Conservation (phyloP, 2,888 invertebrate genomes). For the Stegophylla sp. region DNA sequence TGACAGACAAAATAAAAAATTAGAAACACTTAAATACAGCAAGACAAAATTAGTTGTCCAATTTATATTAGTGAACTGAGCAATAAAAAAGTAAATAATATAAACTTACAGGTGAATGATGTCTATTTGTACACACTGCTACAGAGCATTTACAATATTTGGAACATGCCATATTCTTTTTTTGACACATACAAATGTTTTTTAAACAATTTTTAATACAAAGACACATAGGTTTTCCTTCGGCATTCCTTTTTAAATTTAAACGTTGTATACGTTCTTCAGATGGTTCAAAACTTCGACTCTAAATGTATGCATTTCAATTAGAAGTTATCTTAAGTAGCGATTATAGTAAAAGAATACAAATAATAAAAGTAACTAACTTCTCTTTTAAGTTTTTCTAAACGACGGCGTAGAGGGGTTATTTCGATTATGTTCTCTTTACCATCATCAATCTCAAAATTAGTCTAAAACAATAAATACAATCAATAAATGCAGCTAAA, state of each 20-base stretch:
- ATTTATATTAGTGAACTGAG: too few relatives aligned
- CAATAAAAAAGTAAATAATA: too few relatives aligned
- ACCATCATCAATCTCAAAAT: slow-evolving; percentile 4
- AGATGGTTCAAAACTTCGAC: slow-evolving; percentile 33
- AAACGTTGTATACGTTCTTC: slow-evolving; percentile 26
- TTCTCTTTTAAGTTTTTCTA: slow-evolving; percentile 48
- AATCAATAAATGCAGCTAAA: background rate
- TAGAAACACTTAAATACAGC: too few relatives aligned
- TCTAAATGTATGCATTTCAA: slow-evolving; percentile 12
- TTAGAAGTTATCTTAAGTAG: too few relatives aligned
- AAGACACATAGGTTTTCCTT: slow-evolving; percentile 43
- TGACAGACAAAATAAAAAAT: too few relatives aligned
- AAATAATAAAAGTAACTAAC: too few relatives aligned
- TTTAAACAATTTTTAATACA: slow-evolving; percentile 55
- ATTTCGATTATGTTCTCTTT: slow-evolving; percentile 41
- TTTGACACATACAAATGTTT: slow-evolving; percentile 56
- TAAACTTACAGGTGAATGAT: slow-evolving; percentile 42
- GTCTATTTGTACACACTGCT: slow-evolving; percentile 40
- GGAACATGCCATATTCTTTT: slow-evolving; percentile 47
- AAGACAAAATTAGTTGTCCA: too few relatives aligned
- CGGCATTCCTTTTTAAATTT: slow-evolving; percentile 49
- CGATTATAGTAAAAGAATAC: too few relatives aligned
- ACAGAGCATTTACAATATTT: slow-evolving; percentile 50
- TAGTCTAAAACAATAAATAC: slow-evolving; percentile 13
- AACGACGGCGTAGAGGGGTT: slow-evolving; percentile 48